Conservation (phyloP, 1,140 invertebrate genomes). For the Maniola jurtina region DNA sequence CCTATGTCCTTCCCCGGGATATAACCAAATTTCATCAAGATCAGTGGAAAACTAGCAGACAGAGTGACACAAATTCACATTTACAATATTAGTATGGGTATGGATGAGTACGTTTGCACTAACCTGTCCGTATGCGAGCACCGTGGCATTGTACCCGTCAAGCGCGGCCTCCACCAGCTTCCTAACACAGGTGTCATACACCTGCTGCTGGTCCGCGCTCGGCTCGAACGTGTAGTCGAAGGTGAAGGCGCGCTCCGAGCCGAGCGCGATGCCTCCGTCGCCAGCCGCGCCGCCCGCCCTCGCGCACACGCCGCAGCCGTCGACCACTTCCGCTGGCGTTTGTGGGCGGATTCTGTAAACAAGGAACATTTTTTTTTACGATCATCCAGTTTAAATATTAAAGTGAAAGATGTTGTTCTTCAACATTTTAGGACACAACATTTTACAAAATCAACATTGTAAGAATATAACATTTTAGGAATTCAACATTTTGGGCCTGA, state of each 20-base stretch:
- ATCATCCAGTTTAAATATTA: too few species aligned
- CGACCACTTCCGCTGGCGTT: conserved; percentile 94
- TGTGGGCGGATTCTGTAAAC: conserved; percentile 95
- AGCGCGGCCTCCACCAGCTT: conserved; percentile 92
- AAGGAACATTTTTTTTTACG: conserved; percentile 7
- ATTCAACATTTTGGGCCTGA: too few species aligned
- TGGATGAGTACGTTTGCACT: conserved; percentile 27
- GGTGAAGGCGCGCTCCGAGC: conserved; percentile 96
- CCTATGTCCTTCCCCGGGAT: too few species aligned
- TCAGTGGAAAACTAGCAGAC: too few species aligned
- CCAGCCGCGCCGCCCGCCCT: conserved; percentile 90
- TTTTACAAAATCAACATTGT: too few species aligned
- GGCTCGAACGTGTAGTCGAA: conserved; percentile 98
- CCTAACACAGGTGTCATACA: conserved; percentile 93
- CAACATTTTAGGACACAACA: too few species aligned
- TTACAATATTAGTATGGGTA: too few species aligned
- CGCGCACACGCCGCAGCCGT: conserved; percentile 96
- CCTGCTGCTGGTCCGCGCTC: conserved; percentile 83
- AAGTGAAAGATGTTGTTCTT: too few species aligned
- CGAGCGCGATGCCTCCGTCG: conserved; percentile 95
- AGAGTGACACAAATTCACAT: too few species aligned
- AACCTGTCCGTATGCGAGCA: conserved; percentile 96
- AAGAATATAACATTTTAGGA: too few species aligned
- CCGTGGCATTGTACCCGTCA: conserved; percentile 97
- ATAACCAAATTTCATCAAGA: too few species aligned